Conservation (phyloP, 2,888 invertebrate species). For the Chaitophorus viminalis region DNA sequence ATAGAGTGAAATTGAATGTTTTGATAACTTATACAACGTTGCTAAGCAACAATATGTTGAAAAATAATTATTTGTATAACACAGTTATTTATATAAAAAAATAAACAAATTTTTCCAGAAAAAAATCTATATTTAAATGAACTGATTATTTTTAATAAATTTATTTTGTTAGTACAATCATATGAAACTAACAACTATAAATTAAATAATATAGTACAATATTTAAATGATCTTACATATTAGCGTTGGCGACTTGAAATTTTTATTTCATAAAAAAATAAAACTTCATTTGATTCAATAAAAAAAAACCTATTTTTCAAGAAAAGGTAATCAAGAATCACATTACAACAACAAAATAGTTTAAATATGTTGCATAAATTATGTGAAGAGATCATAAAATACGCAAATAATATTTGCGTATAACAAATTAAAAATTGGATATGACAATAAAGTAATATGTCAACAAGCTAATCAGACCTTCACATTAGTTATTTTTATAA, state of each 20-base stretch:
- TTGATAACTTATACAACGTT: conserved; percentile 44
- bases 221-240: conserved; percentile 51
- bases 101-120: conserved; percentile 47
- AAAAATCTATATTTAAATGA: conserved; percentile 57
- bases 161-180: conserved; percentile 58
- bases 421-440: conserved; percentile 55
- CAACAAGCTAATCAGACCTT: conserved; percentile 52
- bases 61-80: conserved; percentile 23
- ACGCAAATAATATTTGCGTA: conserved; percentile 55
- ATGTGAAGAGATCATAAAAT: conserved; percentile 62
- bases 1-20: conserved; percentile 38
- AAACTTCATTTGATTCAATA: conserved; percentile 53
- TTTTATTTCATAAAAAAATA: conserved; percentile 52
- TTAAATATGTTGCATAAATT: conserved; percentile 46
- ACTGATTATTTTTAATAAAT: conserved; percentile 38
- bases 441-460: conserved; percentile 17
- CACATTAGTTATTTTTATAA: conserved; percentile 52
- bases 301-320: conserved; percentile 45
- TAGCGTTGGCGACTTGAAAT: conserved; percentile 42
- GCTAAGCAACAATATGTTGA: conserved; percentile 49
- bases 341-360: conserved; percentile 55
- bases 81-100: conserved; percentile 41
- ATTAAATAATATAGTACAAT: conserved; percentile 58
- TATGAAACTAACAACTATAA: conserved; percentile 59
- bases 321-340: conserved; percentile 52